phyloP scores from a whole-genome alignment of 2,888 invertebrate genomes.

The Drosophila aldrichi region DNA sequence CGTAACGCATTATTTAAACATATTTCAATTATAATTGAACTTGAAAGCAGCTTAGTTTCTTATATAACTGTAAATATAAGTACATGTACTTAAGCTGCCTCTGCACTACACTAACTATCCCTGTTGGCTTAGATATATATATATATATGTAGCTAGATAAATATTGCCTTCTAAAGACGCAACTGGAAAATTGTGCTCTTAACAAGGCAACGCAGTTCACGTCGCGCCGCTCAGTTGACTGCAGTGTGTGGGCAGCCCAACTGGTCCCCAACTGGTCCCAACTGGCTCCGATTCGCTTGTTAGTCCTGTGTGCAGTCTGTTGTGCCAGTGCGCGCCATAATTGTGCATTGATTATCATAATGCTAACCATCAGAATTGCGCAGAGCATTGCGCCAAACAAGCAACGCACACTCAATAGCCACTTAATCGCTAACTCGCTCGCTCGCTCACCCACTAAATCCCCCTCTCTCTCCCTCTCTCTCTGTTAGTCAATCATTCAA shows the following conservation, averaged over 20 bases:
- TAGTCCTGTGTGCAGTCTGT: slow-evolving; percentile 25
- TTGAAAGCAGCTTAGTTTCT: slow-evolving; percentile 20
- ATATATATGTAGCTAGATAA: background rate
- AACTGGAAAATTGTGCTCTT: slow-evolving; percentile 5
- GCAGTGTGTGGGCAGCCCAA: background rate
- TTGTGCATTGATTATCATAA: slow-evolving; percentile 76
- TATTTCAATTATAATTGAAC: slow-evolving; percentile 60
- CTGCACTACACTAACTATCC: background rate
- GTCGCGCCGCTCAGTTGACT: background rate
- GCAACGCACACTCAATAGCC: slow-evolving; percentile 30
- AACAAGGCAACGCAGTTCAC: slow-evolving; percentile 3
- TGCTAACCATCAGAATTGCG: slow-evolving; percentile 60
- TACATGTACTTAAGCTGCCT: background rate
- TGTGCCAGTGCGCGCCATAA: slow-evolving; percentile 51
- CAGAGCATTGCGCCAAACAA: slow-evolving; percentile 36
- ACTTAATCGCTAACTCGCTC: slow-evolving; percentile 27
- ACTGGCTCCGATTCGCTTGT: background rate
- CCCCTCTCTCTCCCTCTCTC: background rate
- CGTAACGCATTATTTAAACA: slow-evolving; percentile 61
- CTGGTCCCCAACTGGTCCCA: background rate
- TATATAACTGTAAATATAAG: background rate
- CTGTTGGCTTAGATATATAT: background rate
- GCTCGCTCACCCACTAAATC: slow-evolving; percentile 16
- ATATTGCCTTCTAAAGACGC: slow-evolving; percentile 1
- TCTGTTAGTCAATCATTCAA: background rate